phyloP scores from a whole-genome alignment of 2,113 vertebrate species.

The Ophiodon elongatus region DNA sequence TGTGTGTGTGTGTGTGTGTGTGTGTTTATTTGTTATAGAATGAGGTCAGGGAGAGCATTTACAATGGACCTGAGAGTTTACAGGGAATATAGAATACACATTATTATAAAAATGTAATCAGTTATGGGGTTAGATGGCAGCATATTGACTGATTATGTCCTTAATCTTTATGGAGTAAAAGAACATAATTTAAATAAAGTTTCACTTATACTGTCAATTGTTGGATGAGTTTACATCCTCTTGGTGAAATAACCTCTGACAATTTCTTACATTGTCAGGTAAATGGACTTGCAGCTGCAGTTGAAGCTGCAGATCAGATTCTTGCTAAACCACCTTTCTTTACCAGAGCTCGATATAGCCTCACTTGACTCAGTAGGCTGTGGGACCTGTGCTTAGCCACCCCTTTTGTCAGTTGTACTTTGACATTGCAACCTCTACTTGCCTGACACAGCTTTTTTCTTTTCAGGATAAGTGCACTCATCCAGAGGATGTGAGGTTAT shows the following conservation, averaged over 20 bases:
- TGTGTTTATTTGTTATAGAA: background rate
- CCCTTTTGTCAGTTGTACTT: slow-evolving; percentile 46
- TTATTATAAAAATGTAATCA: slow-evolving; percentile 2
- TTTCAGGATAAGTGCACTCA: slow-evolving; percentile 97
- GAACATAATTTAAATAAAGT: background rate
- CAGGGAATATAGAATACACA: background rate
- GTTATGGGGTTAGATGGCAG: slow-evolving; percentile 10
- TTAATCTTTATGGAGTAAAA: slow-evolving; percentile 3
- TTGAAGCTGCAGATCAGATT: slow-evolving; percentile 33
- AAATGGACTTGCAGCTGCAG: slow-evolving; percentile 5
- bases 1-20: background rate
- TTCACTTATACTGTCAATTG: background rate
- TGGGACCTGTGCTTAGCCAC: slow-evolving; percentile 35
- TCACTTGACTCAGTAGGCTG: slow-evolving; percentile 27
- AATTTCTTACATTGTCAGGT: slow-evolving; percentile 6
- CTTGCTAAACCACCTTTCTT: slow-evolving; percentile 17
- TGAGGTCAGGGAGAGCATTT: background rate
- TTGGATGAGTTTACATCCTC: background rate
- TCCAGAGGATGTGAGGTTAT: slow-evolving; percentile 97
- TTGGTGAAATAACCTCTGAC: slow-evolving; percentile 4
- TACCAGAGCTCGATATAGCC: background rate
- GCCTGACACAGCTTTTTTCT: slow-evolving; percentile 74
- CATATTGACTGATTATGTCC: slow-evolving; percentile 19
- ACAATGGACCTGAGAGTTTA: background rate
- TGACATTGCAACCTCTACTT: slow-evolving; percentile 47